Evolutionary conservation across 2,888 invertebrate species (phyloP).

Genomic region (Drosophila ochracea): DNA sequence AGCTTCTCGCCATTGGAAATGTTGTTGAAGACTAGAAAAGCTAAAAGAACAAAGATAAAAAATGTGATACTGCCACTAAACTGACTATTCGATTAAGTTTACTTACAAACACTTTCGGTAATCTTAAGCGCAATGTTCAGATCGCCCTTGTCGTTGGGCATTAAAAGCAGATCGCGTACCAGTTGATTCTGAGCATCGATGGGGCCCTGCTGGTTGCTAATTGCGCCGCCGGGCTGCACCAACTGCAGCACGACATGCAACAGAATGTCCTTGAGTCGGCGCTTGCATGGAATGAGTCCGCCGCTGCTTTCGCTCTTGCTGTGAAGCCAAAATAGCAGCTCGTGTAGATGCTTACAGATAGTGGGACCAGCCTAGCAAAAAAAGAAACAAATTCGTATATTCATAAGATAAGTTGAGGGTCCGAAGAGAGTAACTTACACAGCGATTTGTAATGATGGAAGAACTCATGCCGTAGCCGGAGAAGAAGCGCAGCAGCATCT

Average conservation of each 20-base stretch:
- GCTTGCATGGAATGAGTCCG: conserved; percentile 86
- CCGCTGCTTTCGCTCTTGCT: conserved; percentile 88
- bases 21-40: conserved; percentile 86
- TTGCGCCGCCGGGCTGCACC: conserved; percentile 88
- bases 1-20: conserved; percentile 87
- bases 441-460: conserved; percentile 83
- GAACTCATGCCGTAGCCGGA: conserved; percentile 88
- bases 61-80: neutral
- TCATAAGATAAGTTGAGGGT: neutral
- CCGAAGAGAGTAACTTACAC: conserved; percentile 71
- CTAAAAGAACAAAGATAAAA: conserved; percentile 66
- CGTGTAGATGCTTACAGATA: conserved; percentile 90
- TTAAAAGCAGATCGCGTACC: conserved; percentile 88
- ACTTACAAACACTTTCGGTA: conserved; percentile 89
- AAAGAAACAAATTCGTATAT: neutral
- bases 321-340: conserved; percentile 89
- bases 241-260: conserved; percentile 90
- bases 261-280: conserved; percentile 86
- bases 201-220: conserved; percentile 89
- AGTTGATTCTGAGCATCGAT: conserved; percentile 91
- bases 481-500: conserved; percentile 88
- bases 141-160: conserved; percentile 88
- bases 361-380: conserved; percentile 90
- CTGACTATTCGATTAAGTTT: neutral
- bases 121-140: conserved; percentile 90